These are phyloP conservation scores for Caenorhabditis uteleia DNA, from an alignment of 2,888 invertebrate species.

Conservation along the genomic window DNA sequence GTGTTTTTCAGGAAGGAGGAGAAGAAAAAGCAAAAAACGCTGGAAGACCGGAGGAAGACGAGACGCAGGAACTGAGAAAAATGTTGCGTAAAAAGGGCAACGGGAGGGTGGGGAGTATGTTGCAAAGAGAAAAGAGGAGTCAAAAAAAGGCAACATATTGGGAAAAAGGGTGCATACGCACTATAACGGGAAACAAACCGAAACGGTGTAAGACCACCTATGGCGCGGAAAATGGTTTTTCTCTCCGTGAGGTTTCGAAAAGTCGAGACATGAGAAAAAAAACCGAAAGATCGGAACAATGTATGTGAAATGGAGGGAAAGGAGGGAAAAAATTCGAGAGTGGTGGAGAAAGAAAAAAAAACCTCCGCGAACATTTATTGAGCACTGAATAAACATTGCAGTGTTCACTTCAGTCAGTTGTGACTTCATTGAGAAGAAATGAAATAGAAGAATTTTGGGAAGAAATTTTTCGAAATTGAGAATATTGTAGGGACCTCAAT, in stretches of 20 bases:
- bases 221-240: neutral
- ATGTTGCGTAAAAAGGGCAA: too few species aligned
- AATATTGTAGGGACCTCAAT: too few species aligned
- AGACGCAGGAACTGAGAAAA: too few species aligned
- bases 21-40: too few species aligned
- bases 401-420: slow-evolving; percentile 3
- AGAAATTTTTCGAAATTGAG: neutral
- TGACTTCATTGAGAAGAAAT: too few species aligned
- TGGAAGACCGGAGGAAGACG: too few species aligned
- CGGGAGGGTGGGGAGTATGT: too few species aligned
- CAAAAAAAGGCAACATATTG: slow-evolving; percentile 19
- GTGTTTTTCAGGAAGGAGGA: too few species aligned
- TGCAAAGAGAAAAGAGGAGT: too few species aligned
- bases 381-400: slow-evolving; percentile 45
- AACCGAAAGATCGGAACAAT: neutral
- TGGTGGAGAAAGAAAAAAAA: slow-evolving; percentile 12
- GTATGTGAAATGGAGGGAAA: neutral
- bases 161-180: slow-evolving; percentile 15
- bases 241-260: too few species aligned
- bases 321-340: slow-evolving; percentile 12
- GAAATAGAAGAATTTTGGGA: neutral
- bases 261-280: too few species aligned
- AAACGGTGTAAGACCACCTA: neutral
- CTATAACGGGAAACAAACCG: slow-evolving; percentile 8
- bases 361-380: slow-evolving; percentile 38